phyloP scores from a whole-genome alignment of 1,140 invertebrate genomes.

The Dreissena rostriformis region DNA sequence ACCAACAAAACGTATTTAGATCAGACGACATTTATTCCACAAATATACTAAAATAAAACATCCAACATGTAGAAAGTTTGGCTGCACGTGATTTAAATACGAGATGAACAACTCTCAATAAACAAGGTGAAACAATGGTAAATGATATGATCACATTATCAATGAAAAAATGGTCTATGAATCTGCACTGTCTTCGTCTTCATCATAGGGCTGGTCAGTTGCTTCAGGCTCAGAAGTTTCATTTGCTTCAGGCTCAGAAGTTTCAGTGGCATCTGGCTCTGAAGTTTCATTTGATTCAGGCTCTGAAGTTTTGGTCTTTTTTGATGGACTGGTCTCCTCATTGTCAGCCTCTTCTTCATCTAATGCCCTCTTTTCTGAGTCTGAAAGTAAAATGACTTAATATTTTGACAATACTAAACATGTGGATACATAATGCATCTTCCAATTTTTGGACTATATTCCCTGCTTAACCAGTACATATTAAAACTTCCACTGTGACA shows the following conservation, averaged over 20 bases:
- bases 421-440: too few relatives aligned
- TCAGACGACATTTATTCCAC: constrained; percentile 56
- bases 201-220: not conserved
- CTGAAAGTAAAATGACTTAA: not conserved
- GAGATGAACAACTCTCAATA: constrained; percentile 52
- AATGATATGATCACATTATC: constrained; percentile 49
- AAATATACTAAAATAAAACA: constrained; percentile 56
- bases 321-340: constrained; percentile 49
- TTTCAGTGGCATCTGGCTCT: constrained; percentile 23
- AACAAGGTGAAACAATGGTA: constrained; percentile 50
- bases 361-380: constrained; percentile 42
- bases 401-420: too few relatives aligned
- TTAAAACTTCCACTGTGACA: too few relatives aligned
- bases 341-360: constrained; percentile 48
- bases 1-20: not conserved
- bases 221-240: not conserved
- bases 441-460: too few relatives aligned
- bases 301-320: constrained; percentile 36
- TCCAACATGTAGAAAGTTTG: constrained; percentile 53
- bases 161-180: constrained; percentile 23
- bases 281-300: constrained; percentile 31
- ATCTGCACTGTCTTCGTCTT: not conserved
- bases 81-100: constrained; percentile 56
- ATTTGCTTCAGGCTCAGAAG: not conserved
- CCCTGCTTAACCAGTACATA: too few relatives aligned